Evolutionary conservation across 2,888 invertebrate genomes (phyloP).

Genomic region (Pachydiplax longipennis): DNA sequence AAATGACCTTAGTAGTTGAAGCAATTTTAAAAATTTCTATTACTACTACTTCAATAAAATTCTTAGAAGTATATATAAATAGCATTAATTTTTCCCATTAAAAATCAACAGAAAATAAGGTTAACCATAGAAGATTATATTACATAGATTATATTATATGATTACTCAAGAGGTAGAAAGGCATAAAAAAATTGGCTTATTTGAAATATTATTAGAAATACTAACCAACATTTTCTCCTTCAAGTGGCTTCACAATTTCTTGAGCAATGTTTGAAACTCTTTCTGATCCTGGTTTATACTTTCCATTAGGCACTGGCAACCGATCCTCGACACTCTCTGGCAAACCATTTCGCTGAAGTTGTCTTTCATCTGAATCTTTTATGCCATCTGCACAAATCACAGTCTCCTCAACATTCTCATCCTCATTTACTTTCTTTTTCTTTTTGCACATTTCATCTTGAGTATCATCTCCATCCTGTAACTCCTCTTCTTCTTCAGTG

Average conservation of each 20-base stretch:
- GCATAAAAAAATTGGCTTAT: too few relatives aligned
- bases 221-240: conserved; percentile 17
- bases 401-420: neutral
- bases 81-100: too few relatives aligned
- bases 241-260: neutral
- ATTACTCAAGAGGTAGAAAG: too few relatives aligned
- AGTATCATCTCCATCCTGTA: neutral
- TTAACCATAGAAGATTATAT: too few relatives aligned
- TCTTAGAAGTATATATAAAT: too few relatives aligned
- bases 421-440: neutral
- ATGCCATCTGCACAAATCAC: neutral
- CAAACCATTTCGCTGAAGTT: neutral
- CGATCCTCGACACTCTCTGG: conserved; percentile 14
- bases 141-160: too few relatives aligned
- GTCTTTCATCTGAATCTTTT: neutral
- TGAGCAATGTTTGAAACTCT: neutral
- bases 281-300: neutral
- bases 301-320: conserved; percentile 14
- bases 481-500: conserved; percentile 1
- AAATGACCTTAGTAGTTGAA: too few relatives aligned
- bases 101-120: too few relatives aligned
- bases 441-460: conserved; percentile 7
- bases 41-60: too few relatives aligned
- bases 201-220: neutral
- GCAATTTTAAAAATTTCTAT: too few relatives aligned